Evolutionary conservation across 2,888 invertebrate species (phyloP).

Genomic region (Saturnia japonica): DNA sequence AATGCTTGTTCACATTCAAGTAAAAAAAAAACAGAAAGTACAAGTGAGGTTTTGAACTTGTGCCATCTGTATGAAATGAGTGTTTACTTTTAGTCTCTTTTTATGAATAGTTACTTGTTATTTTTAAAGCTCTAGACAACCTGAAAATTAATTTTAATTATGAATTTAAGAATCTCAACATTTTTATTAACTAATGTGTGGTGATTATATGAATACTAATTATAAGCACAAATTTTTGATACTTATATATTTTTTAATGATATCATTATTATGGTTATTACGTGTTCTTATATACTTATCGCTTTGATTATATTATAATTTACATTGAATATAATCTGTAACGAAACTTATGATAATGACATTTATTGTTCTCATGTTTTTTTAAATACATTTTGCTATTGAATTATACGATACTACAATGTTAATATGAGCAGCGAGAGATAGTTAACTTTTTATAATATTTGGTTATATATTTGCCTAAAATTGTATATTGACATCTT

Average conservation of each 20-base stretch:
- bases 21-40: neutral
- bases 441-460: neutral
- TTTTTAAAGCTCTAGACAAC: neutral
- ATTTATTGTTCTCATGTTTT: neutral
- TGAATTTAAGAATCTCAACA: slow-evolving; percentile 25
- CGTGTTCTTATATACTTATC: no score
- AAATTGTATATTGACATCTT: neutral
- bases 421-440: neutral
- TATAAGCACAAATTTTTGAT: slow-evolving; percentile 16
- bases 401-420: neutral
- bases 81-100: neutral
- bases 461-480: neutral
- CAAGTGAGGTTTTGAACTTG: neutral
- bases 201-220: slow-evolving; percentile 16
- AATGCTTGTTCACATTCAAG: no score
- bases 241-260: neutral
- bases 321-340: neutral
- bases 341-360: neutral
- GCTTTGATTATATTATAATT: neutral
- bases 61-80: neutral
- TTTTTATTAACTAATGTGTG: slow-evolving; percentile 19
- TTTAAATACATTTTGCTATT: neutral
- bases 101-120: neutral
- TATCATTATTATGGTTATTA: neutral
- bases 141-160: neutral